These are phyloP conservation scores for Mesitornis unicolor DNA, from an alignment of 2,113 vertebrate species.

Conservation along the genomic window DNA sequence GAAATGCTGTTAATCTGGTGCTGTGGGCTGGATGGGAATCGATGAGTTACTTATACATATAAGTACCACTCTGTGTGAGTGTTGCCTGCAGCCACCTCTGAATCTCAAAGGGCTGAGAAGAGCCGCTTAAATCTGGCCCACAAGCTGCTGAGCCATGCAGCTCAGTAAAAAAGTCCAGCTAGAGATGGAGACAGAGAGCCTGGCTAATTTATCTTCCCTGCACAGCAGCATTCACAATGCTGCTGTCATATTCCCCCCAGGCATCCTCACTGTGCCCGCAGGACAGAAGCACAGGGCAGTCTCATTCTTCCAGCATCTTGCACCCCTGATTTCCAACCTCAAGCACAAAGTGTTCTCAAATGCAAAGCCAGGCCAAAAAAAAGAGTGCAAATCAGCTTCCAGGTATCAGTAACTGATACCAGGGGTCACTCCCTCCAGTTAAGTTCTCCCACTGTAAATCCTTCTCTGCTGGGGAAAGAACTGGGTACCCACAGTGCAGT, in stretches of 20 bases:
- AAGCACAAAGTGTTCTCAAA: neutral
- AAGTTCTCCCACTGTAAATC: neutral
- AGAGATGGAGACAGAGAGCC: neutral
- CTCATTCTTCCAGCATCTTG: neutral
- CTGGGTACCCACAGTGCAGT: neutral
- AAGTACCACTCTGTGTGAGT: neutral
- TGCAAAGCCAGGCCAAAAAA: neutral
- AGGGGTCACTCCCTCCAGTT: neutral
- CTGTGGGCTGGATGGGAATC: neutral
- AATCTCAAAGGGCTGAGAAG: neutral
- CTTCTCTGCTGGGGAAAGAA: neutral
- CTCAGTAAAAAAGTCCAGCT: neutral
- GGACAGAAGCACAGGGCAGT: neutral
- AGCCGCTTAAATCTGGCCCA: neutral
- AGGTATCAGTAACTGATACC: neutral
- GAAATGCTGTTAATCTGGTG: neutral
- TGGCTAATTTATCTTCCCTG: neutral
- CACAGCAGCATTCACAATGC: neutral
- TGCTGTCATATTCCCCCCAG: neutral
- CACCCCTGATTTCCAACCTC: neutral
- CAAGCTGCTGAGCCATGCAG: neutral
- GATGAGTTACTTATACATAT: neutral
- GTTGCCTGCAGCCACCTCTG: neutral
- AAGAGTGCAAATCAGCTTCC: neutral
- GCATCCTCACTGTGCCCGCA: accelerated